Percentiles rank a stretch among this genome's conserved stretches.
Conservation (phyloP, 2,797 vertebrate genomes). For the Falco biarmicus region DNA sequence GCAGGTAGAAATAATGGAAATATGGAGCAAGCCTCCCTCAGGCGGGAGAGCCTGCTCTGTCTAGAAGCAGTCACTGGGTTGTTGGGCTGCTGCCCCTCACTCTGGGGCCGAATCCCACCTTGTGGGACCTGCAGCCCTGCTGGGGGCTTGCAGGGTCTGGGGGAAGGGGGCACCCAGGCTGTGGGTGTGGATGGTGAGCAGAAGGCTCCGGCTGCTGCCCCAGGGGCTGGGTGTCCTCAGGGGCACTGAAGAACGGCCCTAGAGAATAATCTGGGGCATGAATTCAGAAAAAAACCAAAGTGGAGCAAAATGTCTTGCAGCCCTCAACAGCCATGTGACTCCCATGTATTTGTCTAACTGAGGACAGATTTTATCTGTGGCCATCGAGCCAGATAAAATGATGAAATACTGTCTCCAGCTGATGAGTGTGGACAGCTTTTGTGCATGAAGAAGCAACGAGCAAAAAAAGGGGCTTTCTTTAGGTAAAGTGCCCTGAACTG, state of each 20-base stretch:
- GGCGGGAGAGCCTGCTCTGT: background rate
- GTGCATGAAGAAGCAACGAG: background rate
- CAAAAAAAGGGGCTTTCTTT: background rate
- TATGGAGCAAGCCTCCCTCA: fast-evolving
- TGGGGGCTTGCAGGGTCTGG: background rate
- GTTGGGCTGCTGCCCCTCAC: background rate
- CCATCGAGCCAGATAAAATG: too few species aligned
- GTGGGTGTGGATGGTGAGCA: background rate
- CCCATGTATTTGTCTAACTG: background rate
- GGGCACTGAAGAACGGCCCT: background rate
- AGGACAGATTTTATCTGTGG: background rate
- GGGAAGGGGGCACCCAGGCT: background rate
- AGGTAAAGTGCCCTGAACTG: background rate
- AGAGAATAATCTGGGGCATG: background rate
- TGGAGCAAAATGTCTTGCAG: background rate
- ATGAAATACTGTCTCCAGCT: background rate
- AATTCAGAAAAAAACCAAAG: background rate
- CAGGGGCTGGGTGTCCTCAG: background rate
- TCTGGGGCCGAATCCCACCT: background rate
- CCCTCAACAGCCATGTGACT: background rate
- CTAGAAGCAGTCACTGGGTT: background rate
- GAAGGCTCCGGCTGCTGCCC: background rate
- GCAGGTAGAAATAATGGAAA: background rate
- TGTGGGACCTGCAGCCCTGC: background rate
- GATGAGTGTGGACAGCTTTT: background rate